Conservation (phyloP, 2,797 vertebrate species). For the Mallotus villosus region DNA sequence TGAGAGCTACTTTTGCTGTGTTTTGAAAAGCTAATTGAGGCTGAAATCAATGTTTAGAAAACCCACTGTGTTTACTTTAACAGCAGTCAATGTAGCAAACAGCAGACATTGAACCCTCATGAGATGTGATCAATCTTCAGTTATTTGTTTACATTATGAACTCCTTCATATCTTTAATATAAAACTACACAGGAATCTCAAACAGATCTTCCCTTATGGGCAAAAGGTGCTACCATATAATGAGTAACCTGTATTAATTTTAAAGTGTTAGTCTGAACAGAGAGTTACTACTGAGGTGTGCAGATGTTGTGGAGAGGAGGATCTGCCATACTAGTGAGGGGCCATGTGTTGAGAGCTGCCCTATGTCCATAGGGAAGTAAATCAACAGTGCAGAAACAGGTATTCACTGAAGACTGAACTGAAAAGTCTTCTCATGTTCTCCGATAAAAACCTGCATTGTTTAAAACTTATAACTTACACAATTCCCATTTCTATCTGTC, state of each 20-base stretch:
- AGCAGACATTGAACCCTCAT: too few relatives aligned
- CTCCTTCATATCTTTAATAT: too few relatives aligned
- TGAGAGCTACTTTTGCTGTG: neutral
- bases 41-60: neutral
- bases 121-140: too few relatives aligned
- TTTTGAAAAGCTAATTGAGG: too few relatives aligned
- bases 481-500: constrained; percentile 1
- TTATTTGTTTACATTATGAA: too few relatives aligned
- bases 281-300: neutral
- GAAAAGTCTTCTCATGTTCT: neutral
- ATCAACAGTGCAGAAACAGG: constrained; percentile 30
- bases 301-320: neutral
- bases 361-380: constrained; percentile 51
- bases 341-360: constrained; percentile 61
- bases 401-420: constrained; percentile 33
- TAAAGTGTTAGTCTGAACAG: too few relatives aligned
- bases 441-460: neutral
- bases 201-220: too few relatives aligned
- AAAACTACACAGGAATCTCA: too few relatives aligned
- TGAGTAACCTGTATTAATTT: too few relatives aligned
- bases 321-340: constrained; percentile 1
- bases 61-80: neutral
- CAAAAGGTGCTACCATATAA: too few relatives aligned
- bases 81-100: neutral
- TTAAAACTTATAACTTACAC: neutral